phyloP scores from a whole-genome alignment of 2,113 vertebrate species.

The Suricata suricatta region DNA sequence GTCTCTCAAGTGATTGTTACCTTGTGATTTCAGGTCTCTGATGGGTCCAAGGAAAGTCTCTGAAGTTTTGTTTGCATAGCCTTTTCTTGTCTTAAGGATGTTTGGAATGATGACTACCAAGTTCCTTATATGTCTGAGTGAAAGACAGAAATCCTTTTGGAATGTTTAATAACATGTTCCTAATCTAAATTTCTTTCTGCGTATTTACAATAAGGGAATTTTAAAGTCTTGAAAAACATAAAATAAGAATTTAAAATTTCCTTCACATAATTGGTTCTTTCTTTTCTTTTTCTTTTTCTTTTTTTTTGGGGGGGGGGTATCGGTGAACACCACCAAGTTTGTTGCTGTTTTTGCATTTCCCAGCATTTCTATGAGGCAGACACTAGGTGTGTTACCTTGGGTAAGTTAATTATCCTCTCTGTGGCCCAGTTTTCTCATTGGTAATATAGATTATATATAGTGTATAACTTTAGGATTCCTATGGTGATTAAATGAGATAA shows the following conservation, averaged over 20 bases:
- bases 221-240: neutral
- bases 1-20: neutral
- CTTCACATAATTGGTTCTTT: neutral
- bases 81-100: neutral
- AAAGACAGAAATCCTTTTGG: slow-evolving; percentile 24
- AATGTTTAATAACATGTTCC: neutral
- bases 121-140: neutral
- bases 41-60: neutral
- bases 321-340: neutral
- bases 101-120: neutral
- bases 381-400: neutral
- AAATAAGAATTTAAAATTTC: neutral
- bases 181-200: neutral
- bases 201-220: neutral
- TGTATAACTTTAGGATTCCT: neutral
- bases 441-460: neutral
- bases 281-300: neutral
- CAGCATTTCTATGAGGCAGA: neutral
- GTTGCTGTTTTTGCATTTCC: neutral
- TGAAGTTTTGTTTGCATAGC: neutral
- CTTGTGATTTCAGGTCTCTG: neutral
- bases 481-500: neutral
- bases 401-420: neutral
- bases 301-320: neutral
- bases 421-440: slow-evolving; percentile 4